Evolutionary conservation across 1,140 invertebrate species (phyloP).

Genomic region (Hormaphis cornu): DNA sequence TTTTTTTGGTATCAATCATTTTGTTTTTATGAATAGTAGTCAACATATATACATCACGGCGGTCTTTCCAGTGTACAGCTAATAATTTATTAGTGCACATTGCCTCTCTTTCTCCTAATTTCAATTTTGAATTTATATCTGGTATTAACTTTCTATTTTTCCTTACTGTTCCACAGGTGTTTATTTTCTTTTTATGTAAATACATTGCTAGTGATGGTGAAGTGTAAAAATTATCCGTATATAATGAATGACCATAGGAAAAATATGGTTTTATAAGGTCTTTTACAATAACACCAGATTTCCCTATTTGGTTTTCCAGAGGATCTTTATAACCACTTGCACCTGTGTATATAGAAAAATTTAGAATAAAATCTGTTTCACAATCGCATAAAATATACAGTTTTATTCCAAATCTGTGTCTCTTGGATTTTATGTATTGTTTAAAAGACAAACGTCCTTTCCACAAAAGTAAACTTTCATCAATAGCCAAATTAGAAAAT

Average conservation of each 20-base stretch:
- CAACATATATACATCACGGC: constrained; percentile 39
- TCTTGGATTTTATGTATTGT: neutral
- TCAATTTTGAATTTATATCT: constrained; percentile 35
- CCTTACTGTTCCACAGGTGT: constrained; percentile 39
- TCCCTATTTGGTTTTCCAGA: constrained; percentile 32
- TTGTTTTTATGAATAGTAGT: constrained; percentile 37
- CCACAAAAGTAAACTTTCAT: constrained; percentile 1
- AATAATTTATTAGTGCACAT: constrained; percentile 36
- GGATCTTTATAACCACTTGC: neutral
- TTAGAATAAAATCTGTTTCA: neutral
- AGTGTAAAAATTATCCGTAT: constrained; percentile 39
- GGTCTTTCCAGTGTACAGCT: constrained; percentile 39
- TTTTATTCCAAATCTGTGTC: neutral
- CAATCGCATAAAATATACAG: neutral
- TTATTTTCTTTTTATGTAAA: constrained; percentile 36
- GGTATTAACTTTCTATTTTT: constrained; percentile 39
- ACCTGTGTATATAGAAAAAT: neutral
- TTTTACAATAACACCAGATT: constrained; percentile 38
- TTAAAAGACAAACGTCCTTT: neutral
- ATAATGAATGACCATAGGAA: constrained; percentile 37
- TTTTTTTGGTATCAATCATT: constrained; percentile 34
- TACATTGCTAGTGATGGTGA: constrained; percentile 36
- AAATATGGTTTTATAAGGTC: constrained; percentile 38
- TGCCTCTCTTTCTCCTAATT: constrained; percentile 37
- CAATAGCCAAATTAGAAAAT: neutral